Evolutionary conservation across 2,888 invertebrate genomes (phyloP).

Genomic region (Machimus atricapillus): DNA sequence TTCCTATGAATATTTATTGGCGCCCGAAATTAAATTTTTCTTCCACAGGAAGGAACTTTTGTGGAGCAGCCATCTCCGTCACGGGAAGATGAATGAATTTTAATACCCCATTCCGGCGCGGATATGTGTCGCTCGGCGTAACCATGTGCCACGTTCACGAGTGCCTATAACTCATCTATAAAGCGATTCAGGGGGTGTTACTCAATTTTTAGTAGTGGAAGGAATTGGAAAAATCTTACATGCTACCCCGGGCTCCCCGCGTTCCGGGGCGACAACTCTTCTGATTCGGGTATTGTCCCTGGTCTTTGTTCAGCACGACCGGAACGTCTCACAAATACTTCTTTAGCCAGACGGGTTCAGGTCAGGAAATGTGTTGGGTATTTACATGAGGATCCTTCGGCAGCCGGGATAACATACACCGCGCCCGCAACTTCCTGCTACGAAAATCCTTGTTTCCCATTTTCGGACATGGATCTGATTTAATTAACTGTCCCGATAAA

Average conservation of each 20-base stretch:
- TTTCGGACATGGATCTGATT: background rate
- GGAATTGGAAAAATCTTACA: background rate
- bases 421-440: background rate
- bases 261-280: background rate
- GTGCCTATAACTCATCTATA: slow-evolving; percentile 30
- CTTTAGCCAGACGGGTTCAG: background rate
- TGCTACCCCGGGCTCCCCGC: background rate
- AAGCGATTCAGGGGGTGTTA: slow-evolving; percentile 13
- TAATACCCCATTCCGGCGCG: slow-evolving; percentile 28
- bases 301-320: background rate
- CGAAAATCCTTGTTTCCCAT: background rate
- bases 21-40: slow-evolving; percentile 47
- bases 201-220: background rate
- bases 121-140: slow-evolving; percentile 11
- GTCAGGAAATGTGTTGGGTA: background rate
- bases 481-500: background rate
- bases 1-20: slow-evolving; percentile 49
- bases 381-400: background rate
- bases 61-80: background rate
- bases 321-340: background rate
- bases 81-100: slow-evolving; percentile 36
- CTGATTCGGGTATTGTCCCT: background rate
- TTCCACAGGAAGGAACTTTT: slow-evolving; percentile 9
- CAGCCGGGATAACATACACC: background rate
- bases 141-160: slow-evolving; percentile 11